Base-by-base conservation (phyloP, 2,113 vertebrate genomes). In the Callionymus lyra region DNA sequence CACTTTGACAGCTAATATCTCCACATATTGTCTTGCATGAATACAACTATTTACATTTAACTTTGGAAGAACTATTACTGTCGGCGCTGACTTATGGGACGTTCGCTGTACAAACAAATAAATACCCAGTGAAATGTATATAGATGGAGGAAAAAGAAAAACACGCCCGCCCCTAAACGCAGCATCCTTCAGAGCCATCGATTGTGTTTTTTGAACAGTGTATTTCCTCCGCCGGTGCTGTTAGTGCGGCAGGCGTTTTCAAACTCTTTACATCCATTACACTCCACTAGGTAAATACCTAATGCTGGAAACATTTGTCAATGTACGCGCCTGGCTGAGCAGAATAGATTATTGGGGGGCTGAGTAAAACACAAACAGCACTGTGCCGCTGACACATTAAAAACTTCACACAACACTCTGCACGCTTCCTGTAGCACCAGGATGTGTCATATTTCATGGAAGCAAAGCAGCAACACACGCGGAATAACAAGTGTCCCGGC, bases 261-360 rank as follows among this genome's bases (percentile, higher is more conserved):
- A 80, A 82, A 82, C 79, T 74, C 79, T 72, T 79, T 81, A 79
- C 82, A 84, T 84, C 81, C 79, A 84, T 84, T 83, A 84, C 79
- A 81, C 80, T 77, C 68, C 74, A 77, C 79, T 76, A 82, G 82
- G 82, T 83, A 81, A 84, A 83, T 81, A 83, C 81, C 81, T 83
- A 82, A 84, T 82, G 79, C 76, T 67, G 74, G 76, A 82, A 82
- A 83, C 82, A 84, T 84, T 84, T 84, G 82, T 84, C 82, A 83
- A 78, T 76, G 81, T 82, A 76, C 74, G 74, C 77, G 81, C 79
- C 79, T 84, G 81, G 75, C 76, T 82, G 82, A 83, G 56, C 82
- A 83, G 74, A 81, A 79, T 80, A 83, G 81, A 82, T 84, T 82
- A 84, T 84, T 82, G 79, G 74, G 15, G 64, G 74, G 68, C 77